Evolutionary conservation across 2,888 invertebrate genomes (phyloP).

Genomic region (Polydesmus complanatus): DNA sequence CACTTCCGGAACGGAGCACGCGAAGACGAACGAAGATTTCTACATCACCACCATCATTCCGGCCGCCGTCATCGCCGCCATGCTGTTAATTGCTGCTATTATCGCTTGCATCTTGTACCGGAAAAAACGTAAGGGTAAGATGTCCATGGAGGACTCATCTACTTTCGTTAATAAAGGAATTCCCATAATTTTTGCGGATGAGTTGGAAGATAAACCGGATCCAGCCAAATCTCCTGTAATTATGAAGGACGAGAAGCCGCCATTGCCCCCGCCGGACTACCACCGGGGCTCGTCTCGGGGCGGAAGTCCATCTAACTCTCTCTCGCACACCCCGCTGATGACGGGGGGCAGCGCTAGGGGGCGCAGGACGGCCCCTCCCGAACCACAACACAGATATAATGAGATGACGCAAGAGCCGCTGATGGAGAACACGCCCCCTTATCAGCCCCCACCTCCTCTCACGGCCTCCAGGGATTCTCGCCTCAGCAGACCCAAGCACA

Average conservation of each 20-base stretch:
- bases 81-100: conserved; percentile 71
- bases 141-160: conserved; percentile 62
- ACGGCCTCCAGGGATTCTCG: conserved; percentile 55
- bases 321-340: conserved; percentile 26
- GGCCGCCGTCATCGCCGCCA: conserved; percentile 61
- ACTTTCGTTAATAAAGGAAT: conserved; percentile 45
- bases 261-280: conserved; percentile 70
- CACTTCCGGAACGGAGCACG: conserved; percentile 27
- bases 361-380: not conserved
- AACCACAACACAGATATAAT: conserved; percentile 19
- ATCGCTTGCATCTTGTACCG: conserved; percentile 79
- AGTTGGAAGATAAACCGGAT: conserved; percentile 83
- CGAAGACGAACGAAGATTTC: conserved; percentile 38
- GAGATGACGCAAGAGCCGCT: conserved; percentile 18
- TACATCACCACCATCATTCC: conserved; percentile 71
- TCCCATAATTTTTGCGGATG: conserved; percentile 88
- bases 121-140: conserved; percentile 60
- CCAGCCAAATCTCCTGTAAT: conserved; percentile 75
- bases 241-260: conserved; percentile 87
- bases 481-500: conserved; percentile 58
- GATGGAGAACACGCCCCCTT: conserved; percentile 49
- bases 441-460: conserved; percentile 81
- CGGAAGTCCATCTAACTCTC: conserved; percentile 31
- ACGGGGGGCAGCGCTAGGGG: conserved; percentile 15
- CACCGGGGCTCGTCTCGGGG: conserved; percentile 39